Evolutionary conservation across 1,140 invertebrate genomes (phyloP).

Genomic region (Amphibalanus amphitrite): DNA sequence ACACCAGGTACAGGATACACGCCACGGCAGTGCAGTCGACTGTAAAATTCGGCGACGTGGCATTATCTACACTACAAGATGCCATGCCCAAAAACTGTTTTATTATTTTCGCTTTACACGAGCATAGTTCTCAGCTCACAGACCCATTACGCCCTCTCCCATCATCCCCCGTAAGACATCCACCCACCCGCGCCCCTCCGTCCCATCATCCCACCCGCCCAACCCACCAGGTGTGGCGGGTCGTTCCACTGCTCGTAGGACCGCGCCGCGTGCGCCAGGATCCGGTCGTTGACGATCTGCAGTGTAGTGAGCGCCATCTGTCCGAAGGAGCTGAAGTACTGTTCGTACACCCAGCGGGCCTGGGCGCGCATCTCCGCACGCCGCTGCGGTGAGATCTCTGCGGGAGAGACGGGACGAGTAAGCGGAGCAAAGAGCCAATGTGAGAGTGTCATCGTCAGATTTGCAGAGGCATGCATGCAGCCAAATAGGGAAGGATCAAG

Average conservation of each 20-base stretch:
- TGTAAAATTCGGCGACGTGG: slow-evolving; percentile 1
- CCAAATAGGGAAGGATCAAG: background rate
- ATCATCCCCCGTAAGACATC: no score
- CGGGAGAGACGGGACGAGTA: background rate
- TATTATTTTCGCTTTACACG: no score
- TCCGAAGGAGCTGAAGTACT: slow-evolving; percentile 65
- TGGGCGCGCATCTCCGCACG: slow-evolving; percentile 32
- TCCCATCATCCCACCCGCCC: background rate
- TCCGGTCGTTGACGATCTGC: slow-evolving; percentile 76
- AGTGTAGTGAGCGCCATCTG: slow-evolving; percentile 63
- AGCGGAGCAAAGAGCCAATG: no score
- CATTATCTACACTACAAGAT: slow-evolving; percentile 18
- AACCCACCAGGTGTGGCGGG: slow-evolving; percentile 22
- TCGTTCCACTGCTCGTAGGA: slow-evolving; percentile 79
- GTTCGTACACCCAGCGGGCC: slow-evolving; percentile 49
- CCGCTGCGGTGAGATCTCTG: slow-evolving; percentile 11
- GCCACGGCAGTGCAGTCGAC: no score
- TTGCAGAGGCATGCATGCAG: no score
- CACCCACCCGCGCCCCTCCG: background rate
- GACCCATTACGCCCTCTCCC: no score
- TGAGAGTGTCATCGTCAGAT: no score
- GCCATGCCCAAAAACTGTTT: slow-evolving; percentile 13
- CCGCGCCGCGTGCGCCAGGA: slow-evolving; percentile 61
- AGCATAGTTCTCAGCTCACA: no score
- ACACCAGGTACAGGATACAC: no score